Evolutionary conservation across 2,113 vertebrate genomes (phyloP), one percentile per base, ranked within the genome.

Genomic region (Ifrita kowaldi): DNA sequence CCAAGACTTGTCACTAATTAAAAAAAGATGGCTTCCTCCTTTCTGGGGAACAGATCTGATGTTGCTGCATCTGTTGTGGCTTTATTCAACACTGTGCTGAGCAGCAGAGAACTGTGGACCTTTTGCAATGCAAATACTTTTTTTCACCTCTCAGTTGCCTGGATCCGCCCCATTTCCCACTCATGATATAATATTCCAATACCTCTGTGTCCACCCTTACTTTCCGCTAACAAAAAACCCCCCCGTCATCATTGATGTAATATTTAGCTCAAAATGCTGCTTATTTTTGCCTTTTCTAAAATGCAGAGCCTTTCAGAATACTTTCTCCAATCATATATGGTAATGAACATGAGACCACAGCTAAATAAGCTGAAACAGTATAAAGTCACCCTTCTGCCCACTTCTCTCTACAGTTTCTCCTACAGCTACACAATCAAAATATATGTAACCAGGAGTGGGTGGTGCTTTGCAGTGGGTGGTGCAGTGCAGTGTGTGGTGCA

Each of bases 101-200:
- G 28, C 35, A 90, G 49, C 30, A 83, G 37, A 76, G 63, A 88
- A 33, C 33, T 52, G 24, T 17, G 23, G 1, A 4, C 12, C 20
- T 88, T 94, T 90, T 83, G 85, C 90, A 92, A 79, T 62, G 78
- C 92, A 96, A 93, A 87, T 86, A 49, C 10, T 15, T 30, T 49
- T 71, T 20, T 56, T 37, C 16, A 68, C 26, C 11, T 63, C 20
- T 53, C 23, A 69, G 77, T 90, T 95, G 49, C n/a, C 39, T 83
- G n/a, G 37, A 67, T 73, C 2, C 1, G 6, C n/a, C 20, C 16
- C 37, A 30, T 89, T 93, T 93, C 57, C 62, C 91, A 27, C 17
- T 53, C 32, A 26, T 5, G 19, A 59, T 57, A 55, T 1, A 47
- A 55, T 28, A 74, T 65, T 59, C 53, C 44, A 70, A 41, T 79